A percentile compares a stretch with the other conserved stretches of the same genome.
Evolutionary conservation across 1,140 invertebrate genomes (phyloP).

Genomic region (Idris sp.): DNA sequence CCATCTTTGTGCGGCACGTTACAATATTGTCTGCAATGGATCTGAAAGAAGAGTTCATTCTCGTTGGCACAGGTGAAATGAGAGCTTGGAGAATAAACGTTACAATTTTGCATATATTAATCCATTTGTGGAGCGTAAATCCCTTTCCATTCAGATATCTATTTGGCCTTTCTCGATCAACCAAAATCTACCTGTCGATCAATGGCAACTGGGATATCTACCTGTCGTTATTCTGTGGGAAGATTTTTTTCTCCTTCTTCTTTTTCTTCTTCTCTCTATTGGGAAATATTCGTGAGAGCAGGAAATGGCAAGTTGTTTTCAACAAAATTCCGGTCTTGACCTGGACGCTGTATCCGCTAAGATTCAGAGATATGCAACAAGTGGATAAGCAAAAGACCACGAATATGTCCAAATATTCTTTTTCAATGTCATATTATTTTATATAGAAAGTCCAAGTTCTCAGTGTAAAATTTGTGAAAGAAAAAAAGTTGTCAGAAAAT

Average conservation of each 20-base stretch:
- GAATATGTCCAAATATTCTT: conserved; percentile 27
- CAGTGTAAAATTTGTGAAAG: background rate
- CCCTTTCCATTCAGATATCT: conserved; percentile 59
- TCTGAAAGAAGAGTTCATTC: conserved; percentile 9
- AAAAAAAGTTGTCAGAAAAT: background rate
- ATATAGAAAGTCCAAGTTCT: conserved; percentile 8
- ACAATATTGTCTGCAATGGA: conserved; percentile 21
- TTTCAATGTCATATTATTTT: conserved; percentile 26
- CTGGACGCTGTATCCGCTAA: conserved; percentile 28
- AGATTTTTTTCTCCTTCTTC: conserved; percentile 68
- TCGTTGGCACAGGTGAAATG: conserved; percentile 70
- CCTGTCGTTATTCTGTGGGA: conserved; percentile 73
- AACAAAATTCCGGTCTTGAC: conserved; percentile 54
- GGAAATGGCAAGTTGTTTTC: conserved; percentile 49
- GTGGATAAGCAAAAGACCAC: conserved; percentile 24
- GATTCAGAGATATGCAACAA: conserved; percentile 46
- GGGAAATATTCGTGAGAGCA: conserved; percentile 66
- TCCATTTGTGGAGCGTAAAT: conserved; percentile 69
- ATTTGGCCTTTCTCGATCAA: conserved; percentile 41
- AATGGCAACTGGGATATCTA: conserved; percentile 75
- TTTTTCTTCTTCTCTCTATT: too few relatives aligned
- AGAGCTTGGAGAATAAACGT: conserved; percentile 70
- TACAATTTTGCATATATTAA: conserved; percentile 76
- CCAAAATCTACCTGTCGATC: conserved; percentile 71
- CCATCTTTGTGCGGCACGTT: conserved; percentile 49